A percentile compares a stretch with the other conserved stretches of the same genome.
These are phyloP conservation scores for Sitodiplosis mosellana DNA, from an alignment of 1,140 invertebrate species.

Conservation along the genomic window DNA sequence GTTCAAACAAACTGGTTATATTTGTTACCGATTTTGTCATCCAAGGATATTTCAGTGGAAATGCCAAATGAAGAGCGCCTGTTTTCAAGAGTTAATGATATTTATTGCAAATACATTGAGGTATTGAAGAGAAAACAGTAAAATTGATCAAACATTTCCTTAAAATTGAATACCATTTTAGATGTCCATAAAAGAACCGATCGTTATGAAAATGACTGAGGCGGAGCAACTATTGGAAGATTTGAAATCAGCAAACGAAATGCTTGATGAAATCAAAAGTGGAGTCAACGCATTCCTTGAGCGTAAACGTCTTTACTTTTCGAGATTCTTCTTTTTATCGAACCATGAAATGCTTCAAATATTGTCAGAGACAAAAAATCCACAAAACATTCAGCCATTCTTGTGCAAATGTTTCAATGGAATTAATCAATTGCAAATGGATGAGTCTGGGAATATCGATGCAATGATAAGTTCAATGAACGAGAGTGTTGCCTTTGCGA, in stretches of 20 bases:
- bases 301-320: conserved; percentile 78
- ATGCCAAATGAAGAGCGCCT: conserved; percentile 78
- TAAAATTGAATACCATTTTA: conserved; percentile 7
- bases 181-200: conserved; percentile 45
- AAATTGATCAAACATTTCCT: too few relatives aligned
- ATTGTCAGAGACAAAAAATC: conserved; percentile 81
- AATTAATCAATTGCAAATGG: conserved; percentile 52
- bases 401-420: conserved; percentile 84
- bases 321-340: conserved; percentile 86
- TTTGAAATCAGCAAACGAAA: conserved; percentile 47
- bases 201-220: conserved; percentile 55
- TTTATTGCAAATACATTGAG: conserved; percentile 63
- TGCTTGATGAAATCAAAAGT: conserved; percentile 66
- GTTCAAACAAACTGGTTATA: conserved; percentile 83
- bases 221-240: conserved; percentile 52
- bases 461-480: conserved; percentile 73
- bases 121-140: not conserved
- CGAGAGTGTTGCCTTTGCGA: conserved; percentile 53
- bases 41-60: conserved; percentile 81
- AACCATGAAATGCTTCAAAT: conserved; percentile 94
- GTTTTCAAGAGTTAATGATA: conserved; percentile 55
- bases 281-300: conserved; percentile 83
- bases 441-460: conserved; percentile 55
- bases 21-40: conserved; percentile 80
- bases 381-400: conserved; percentile 71